Base-by-base conservation (phyloP, 2,797 vertebrate species). In the Scolopax bukidnonensis region DNA sequence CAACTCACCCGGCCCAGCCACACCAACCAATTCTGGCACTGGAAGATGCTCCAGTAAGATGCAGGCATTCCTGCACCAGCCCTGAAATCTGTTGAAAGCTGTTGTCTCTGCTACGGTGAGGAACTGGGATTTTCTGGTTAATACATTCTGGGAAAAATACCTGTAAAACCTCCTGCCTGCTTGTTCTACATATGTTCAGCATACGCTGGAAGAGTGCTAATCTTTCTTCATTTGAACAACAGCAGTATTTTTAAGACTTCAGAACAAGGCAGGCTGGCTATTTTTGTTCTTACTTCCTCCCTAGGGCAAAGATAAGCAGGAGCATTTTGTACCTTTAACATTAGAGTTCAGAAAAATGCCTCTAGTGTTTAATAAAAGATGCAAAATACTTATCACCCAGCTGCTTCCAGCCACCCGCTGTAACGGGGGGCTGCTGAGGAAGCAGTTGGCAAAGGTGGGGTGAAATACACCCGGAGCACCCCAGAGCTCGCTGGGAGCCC, bases 401-500 rank as follows among this genome's bases (percentile, higher is more conserved):
- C 87, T 47, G 15, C 68, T 67, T 88, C 36, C 76, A 83, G 69
- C 64, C 21, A 20, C 48, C 33, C 2, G 0, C 7, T 3, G 12
- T 21, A 74, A n/a, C 15, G 27, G 41, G 25, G 3, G 1, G 38
- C 24, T 57, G 43, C 83, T 47, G 27, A 40, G 1, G 1, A 47
- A 83, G 33, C 1, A 1, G 61, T 11, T 3, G 33, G 38, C 18
- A 43, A 30, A 27, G 21, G 7, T 24, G 33, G 21, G 41, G 16
- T 25, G 25, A 38, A 65, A n/a, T 1, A 17, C 11, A 5, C 1
- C 5, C 20, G 6, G 21, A 23, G 10, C 1, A 1, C 4, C 32
- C 43, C 32, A 61, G 64, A 1, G 2, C 53, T 47, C 1, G 0
- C 20, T 4, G 36, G 33, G 14, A 71, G 32, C 51, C 65, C 40